phyloP scores from a whole-genome alignment of 2,113 vertebrate genomes.

The Dromaius novaehollandiae region DNA sequence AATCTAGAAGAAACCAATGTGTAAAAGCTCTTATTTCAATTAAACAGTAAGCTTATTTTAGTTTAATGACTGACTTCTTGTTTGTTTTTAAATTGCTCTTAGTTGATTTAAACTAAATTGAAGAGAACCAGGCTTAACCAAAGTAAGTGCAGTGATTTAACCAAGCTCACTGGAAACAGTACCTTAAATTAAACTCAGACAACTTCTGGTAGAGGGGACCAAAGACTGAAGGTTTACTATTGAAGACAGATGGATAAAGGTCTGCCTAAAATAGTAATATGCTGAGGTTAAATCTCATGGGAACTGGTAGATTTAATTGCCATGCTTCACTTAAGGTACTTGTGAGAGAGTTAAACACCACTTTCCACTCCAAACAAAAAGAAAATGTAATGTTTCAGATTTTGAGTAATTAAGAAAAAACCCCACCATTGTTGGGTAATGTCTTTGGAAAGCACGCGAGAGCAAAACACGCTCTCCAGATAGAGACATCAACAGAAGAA shows the following conservation, averaged over 20 bases:
- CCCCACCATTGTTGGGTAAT: background rate
- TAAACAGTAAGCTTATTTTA: background rate
- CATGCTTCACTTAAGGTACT: background rate
- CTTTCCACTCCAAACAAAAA: background rate
- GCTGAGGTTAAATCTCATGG: background rate
- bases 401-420: background rate
- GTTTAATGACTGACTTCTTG: background rate
- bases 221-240: background rate
- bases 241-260: background rate
- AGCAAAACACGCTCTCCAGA: background rate
- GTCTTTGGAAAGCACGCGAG: background rate
- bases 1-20: background rate
- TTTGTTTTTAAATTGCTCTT: background rate
- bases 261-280: background rate
- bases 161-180: background rate
- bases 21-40: background rate
- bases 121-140: background rate
- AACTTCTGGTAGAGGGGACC: background rate
- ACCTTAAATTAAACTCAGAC: background rate
- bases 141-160: background rate
- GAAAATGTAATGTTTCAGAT: background rate
- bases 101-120: background rate
- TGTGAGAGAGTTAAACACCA: background rate
- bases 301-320: background rate
- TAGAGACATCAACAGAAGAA: background rate